Base-by-base conservation (phyloP, 2,797 vertebrate species). In the Falco peregrinus region DNA sequence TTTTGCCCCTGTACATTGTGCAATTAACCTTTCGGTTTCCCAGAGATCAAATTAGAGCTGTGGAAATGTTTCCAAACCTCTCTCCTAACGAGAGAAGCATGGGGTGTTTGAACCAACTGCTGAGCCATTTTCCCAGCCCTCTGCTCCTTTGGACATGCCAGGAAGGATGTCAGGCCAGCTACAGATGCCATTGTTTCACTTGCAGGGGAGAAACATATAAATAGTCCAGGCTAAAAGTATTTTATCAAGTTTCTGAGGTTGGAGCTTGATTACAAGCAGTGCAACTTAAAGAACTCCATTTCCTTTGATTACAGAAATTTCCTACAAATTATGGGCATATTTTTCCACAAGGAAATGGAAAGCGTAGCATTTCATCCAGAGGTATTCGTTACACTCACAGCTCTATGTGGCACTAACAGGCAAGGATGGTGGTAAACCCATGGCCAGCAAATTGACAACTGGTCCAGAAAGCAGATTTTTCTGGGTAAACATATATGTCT, bases 21-120 rank as follows among this genome's bases (percentile, higher is more conserved):
- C 95, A 97, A 97, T 97, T 97, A 97, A 96, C 96, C 95, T 97
- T 97, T 97, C 50, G 3, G 81, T 96, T 97, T 97, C 93, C 94
- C 78, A 87, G 93, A 97, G 92, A 95, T 92, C 87, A 95, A 84
- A 95, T 97, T 95, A 95, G 95, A 93, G 95, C 84, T 90, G 90
- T 96, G 90, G 94, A 97, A 96, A 97, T 93, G 89, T 86, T 97
- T 97, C 94, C 95, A 97, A 95, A 94, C 84, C 86, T 90, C 82
- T 81, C 65, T 93, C 93, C 86, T 95, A 96, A 96, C 33, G 1
- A 96, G 91, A 84, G 73, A 91, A 90, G 91, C 60, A 84, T 91
- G 78, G 87, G 82, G 89, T 92, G 79, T 92, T 92, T 94, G 87
- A 96, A 91, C 65, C 82, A 89, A 93, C 77, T 71, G 68, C 85